Percentiles rank a stretch among this genome's conserved stretches.
These are phyloP conservation scores for Phodopus roborovskii DNA, from an alignment of 2,113 vertebrate genomes.

Conservation along the genomic window DNA sequence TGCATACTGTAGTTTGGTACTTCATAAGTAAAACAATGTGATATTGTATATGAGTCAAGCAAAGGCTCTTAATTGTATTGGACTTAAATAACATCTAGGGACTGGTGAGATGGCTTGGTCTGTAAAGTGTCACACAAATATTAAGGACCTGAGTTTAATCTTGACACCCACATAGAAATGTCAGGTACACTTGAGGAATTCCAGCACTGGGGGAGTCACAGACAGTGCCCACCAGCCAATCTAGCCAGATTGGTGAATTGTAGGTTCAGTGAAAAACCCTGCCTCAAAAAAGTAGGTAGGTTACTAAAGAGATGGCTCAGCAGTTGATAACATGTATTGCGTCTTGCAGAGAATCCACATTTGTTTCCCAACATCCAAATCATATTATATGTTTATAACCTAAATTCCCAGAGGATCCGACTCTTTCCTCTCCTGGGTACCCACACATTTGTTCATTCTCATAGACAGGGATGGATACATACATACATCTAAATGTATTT, in stretches of 20 bases:
- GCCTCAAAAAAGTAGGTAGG: neutral
- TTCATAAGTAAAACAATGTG: conserved; percentile 28
- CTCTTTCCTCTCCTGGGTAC: neutral
- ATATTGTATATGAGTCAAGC: neutral
- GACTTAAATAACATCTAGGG: neutral
- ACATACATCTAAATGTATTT: neutral
- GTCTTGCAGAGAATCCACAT: neutral
- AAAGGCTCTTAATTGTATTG: conserved; percentile 23
- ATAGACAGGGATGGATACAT: neutral
- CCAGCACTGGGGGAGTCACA: neutral
- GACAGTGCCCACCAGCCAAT: neutral
- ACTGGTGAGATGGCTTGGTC: neutral
- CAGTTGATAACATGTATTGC: neutral
- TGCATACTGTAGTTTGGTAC: neutral
- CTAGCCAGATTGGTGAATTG: neutral
- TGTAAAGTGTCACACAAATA: neutral
- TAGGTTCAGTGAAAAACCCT: neutral
- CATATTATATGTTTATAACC: no score
- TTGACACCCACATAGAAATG: neutral
- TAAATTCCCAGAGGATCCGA: neutral
- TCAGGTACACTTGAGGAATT: neutral
- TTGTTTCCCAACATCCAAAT: neutral
- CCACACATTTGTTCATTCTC: neutral
- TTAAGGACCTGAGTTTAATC: neutral
- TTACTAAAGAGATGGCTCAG: neutral